A percentile compares a stretch with the other conserved stretches of the same genome.
phyloP scores from a whole-genome alignment of 2,888 invertebrate species.

The Abrostola tripartita region DNA sequence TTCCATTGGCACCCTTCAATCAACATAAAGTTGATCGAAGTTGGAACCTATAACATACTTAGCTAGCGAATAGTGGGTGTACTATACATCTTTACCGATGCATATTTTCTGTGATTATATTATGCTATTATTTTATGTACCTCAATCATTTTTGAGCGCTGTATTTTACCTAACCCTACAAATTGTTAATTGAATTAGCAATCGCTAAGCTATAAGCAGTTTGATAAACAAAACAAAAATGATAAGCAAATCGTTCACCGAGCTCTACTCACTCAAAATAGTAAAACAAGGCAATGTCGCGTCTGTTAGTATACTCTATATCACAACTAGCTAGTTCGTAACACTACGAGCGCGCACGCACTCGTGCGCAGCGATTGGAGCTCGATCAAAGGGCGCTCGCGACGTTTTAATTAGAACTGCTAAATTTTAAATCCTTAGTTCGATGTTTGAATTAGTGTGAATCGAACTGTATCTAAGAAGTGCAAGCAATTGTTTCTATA shows the following conservation, averaged over 20 bases:
- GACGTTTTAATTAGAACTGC: constrained; percentile 29
- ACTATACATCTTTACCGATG: too few relatives aligned
- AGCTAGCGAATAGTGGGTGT: too few relatives aligned
- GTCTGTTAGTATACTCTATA: constrained; percentile 20
- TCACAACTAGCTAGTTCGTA: constrained; percentile 27
- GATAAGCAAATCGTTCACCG: not conserved
- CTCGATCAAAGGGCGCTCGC: constrained; percentile 31
- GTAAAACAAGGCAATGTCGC: constrained; percentile 2
- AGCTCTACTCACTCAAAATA: not conserved
- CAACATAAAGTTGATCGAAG: too few relatives aligned
- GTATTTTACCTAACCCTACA: too few relatives aligned
- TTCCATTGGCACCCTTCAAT: too few relatives aligned
- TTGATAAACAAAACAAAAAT: not conserved
- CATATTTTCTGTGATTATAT: too few relatives aligned
- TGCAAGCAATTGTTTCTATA: constrained; percentile 3
- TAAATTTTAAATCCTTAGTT: constrained; percentile 19
- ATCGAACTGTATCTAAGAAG: constrained; percentile 12
- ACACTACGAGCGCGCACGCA: constrained; percentile 43
- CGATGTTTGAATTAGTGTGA: constrained; percentile 31
- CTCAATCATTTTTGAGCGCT: too few relatives aligned
- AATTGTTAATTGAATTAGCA: too few relatives aligned
- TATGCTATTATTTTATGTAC: too few relatives aligned
- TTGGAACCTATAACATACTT: too few relatives aligned
- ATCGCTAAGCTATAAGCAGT: not conserved
- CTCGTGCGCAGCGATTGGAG: not conserved